These are phyloP conservation scores for Sminthurides aquaticus DNA, from an alignment of 2,888 invertebrate species.

Conservation along the genomic window DNA sequence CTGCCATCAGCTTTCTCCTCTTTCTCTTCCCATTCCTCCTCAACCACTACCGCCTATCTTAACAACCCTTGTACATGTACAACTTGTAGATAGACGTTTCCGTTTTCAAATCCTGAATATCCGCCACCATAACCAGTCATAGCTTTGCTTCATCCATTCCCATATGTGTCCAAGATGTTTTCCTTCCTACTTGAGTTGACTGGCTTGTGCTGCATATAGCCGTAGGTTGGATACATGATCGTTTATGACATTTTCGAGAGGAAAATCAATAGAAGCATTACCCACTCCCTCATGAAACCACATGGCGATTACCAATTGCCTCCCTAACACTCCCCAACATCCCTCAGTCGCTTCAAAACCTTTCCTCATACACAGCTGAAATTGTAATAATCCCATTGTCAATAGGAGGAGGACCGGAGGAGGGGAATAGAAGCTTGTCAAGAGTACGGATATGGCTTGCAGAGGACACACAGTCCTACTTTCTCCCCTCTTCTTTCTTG, in stretches of 20 bases:
- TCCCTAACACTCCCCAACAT: background rate
- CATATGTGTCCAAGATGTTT: background rate
- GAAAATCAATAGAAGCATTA: conserved; percentile 1
- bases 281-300: background rate
- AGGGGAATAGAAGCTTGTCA: too few relatives aligned
- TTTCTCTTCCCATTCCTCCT: too few relatives aligned
- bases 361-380: background rate
- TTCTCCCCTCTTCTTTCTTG: too few relatives aligned
- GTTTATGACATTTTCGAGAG: conserved; percentile 3
- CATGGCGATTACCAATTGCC: background rate
- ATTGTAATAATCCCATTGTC: background rate
- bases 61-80: too few relatives aligned
- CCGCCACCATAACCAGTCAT: background rate
- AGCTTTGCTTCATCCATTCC: too few relatives aligned
- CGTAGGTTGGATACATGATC: background rate
- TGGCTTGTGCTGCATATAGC: too few relatives aligned
- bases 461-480: too few relatives aligned
- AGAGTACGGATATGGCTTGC: too few relatives aligned
- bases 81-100: background rate
- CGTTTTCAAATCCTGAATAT: background rate
- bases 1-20: too few relatives aligned
- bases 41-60: too few relatives aligned
- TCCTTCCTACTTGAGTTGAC: background rate
- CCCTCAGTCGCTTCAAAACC: background rate
- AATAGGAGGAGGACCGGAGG: too few relatives aligned